Percentiles rank a stretch among this genome's conserved stretches.
These are phyloP conservation scores for Silurus meridionalis DNA, from an alignment of 2,113 vertebrate genomes.

Conservation along the genomic window DNA sequence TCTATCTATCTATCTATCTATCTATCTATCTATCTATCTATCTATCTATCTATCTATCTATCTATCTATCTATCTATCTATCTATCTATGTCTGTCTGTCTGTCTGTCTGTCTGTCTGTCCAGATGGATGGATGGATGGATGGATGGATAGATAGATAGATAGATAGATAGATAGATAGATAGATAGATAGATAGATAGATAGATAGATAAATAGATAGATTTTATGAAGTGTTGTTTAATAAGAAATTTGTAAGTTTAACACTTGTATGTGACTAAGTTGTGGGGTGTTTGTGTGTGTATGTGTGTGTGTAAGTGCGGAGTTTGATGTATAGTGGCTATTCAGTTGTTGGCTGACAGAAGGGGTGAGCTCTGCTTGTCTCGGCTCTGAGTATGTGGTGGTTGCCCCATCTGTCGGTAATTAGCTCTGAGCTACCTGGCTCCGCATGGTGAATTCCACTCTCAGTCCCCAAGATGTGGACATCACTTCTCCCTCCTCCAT, in stretches of 20 bases:
- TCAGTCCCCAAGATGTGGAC: conserved; percentile 49
- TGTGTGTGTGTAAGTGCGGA: conserved; percentile 32
- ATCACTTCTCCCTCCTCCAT: conserved; percentile 39
- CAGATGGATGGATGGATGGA: too few species aligned
- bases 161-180: too few species aligned
- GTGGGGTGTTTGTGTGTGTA: not conserved
- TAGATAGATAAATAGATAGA: too few species aligned
- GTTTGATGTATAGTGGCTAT: conserved; percentile 53
- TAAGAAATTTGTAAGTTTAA: not conserved
- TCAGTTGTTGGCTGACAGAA: conserved; percentile 65
- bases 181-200: too few species aligned
- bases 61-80: too few species aligned
- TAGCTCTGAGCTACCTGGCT: conserved; percentile 63
- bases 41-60: too few species aligned
- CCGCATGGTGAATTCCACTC: conserved; percentile 57
- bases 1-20: too few species aligned
- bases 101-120: too few species aligned
- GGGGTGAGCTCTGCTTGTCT: conserved; percentile 65
- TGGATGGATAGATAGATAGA: too few species aligned
- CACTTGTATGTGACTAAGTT: conserved; percentile 7
- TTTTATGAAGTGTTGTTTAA: not conserved
- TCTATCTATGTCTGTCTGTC: too few species aligned
- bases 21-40: too few species aligned
- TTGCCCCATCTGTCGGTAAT: conserved; percentile 78
- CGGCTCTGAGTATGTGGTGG: conserved; percentile 66